Evolutionary conservation across 1,140 invertebrate species (phyloP).

Genomic region (Drosophila oshimai): DNA sequence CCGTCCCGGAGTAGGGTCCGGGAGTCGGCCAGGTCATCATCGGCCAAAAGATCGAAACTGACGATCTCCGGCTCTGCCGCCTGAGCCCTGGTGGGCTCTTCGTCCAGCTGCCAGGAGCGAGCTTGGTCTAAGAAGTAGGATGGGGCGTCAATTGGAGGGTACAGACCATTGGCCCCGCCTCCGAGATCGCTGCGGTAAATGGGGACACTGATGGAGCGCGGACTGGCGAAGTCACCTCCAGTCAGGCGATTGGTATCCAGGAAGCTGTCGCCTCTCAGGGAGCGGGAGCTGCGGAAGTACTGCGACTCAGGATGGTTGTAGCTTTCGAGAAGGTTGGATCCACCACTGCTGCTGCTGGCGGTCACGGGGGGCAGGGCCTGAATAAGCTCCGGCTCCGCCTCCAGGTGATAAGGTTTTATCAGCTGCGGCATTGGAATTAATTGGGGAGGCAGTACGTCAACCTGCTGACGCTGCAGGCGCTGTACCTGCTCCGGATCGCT

Average conservation of each 20-base stretch:
- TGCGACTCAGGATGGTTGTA: slow-evolving; percentile 54
- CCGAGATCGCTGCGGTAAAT: slow-evolving; percentile 50
- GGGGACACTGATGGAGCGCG: slow-evolving; percentile 54
- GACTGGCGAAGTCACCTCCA: not conserved
- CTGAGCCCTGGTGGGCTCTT: slow-evolving; percentile 59
- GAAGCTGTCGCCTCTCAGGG: slow-evolving; percentile 62
- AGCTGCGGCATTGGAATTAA: slow-evolving; percentile 68
- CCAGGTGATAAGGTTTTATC: slow-evolving; percentile 76
- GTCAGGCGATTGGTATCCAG: slow-evolving; percentile 66
- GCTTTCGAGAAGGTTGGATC: slow-evolving; percentile 58
- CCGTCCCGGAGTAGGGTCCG: slow-evolving; percentile 84
- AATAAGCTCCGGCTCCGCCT: slow-evolving; percentile 74
- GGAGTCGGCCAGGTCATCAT: slow-evolving; percentile 50
- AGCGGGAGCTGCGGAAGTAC: slow-evolving; percentile 69
- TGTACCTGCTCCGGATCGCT: slow-evolving; percentile 56
- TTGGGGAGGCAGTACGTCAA: slow-evolving; percentile 76
- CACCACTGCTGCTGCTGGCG: slow-evolving; percentile 14
- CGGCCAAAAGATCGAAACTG: slow-evolving; percentile 64
- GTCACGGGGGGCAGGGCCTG: slow-evolving; percentile 67
- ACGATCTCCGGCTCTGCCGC: slow-evolving; percentile 51
- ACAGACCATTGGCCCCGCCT: slow-evolving; percentile 28
- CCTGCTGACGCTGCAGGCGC: slow-evolving; percentile 72
- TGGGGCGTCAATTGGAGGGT: slow-evolving; percentile 66
- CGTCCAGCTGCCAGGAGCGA: slow-evolving; percentile 63
- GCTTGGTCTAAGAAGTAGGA: slow-evolving; percentile 48